These are phyloP conservation scores for Sitobion miscanthi DNA, from an alignment of 1,140 invertebrate species.

Conservation along the genomic window DNA sequence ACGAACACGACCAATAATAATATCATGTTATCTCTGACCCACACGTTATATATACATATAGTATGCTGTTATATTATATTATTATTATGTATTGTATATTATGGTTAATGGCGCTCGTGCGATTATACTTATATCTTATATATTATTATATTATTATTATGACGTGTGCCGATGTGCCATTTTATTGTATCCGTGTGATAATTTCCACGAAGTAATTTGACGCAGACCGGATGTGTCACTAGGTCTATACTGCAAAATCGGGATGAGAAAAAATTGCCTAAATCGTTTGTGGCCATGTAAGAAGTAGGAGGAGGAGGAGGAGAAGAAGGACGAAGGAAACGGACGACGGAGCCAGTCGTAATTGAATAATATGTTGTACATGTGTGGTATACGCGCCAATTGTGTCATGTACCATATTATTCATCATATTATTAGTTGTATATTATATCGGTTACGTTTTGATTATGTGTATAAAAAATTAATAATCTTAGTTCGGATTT, in stretches of 20 bases:
- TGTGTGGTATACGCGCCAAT: background rate
- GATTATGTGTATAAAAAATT: background rate
- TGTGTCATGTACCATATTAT: background rate
- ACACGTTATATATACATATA: background rate
- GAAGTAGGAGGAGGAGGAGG: background rate
- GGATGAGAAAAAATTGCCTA: background rate
- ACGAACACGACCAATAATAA: constrained; percentile 27
- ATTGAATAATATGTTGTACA: constrained; percentile 25
- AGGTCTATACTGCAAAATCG: background rate
- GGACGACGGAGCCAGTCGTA: background rate
- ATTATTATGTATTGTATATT: constrained; percentile 3
- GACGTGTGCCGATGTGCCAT: background rate
- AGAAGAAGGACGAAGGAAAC: background rate
- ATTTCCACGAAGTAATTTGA: constrained; percentile 25
- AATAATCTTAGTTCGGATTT: background rate
- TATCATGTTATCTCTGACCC: constrained; percentile 26
- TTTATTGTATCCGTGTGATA: background rate
- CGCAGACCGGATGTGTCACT: background rate
- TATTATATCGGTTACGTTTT: background rate
- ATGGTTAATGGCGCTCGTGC: background rate
- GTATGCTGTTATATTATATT: background rate
- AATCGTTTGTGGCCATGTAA: background rate
- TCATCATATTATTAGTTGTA: background rate
- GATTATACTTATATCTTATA: background rate
- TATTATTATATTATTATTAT: background rate